Base-by-base conservation (phyloP, 2,113 vertebrate species). In the Oncorhynchus gorbuscha region DNA sequence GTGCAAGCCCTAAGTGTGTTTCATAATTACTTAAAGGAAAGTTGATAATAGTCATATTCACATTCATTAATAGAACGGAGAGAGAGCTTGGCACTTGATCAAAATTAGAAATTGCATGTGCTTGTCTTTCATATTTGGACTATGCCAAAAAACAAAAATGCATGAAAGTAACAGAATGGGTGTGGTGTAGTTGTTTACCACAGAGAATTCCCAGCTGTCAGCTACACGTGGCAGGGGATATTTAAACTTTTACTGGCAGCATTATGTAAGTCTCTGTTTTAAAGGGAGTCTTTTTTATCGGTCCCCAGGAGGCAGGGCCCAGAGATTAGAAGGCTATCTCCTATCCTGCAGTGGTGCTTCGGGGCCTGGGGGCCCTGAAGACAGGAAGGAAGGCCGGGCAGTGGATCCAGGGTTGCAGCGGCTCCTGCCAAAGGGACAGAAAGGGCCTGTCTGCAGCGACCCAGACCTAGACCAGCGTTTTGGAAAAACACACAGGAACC, bases 311-410 rank as follows among this genome's bases (percentile, higher is more conserved):
- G 51, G 79, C 75, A 81, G 30, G 45, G 65, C 22, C 51, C 28
- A 7, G 71, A 83, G 86, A 90, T 93, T 92, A 93, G 81, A 69
- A 55, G 72, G 84, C 93, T 93, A 94, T 94, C 93, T 92, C 76
- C 78, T 86, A 89, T 93, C 90, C 89, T 89, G 90, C 90, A 87
- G 84, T 84, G 80, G 71, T 67, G 70, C 72, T 68, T 51, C 48
- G 5, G 76, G 86, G 81, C 87, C 79, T 26, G 61, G 86, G 51
- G 12, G 51, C 51, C 16, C 81, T 55, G 77, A 87, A 87, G 85
- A 84, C 91, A 93, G 93, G 91, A 93, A 93, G 91, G 85, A 91
- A 92, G 85, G 79, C 86, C 22, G 73, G 76, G 76, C 83, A 4
- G 82, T 75, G 85, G 73, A 86, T 86, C 76, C 48, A 79, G 79